These are phyloP conservation scores for Typhlichthys subterraneus DNA, from an alignment of 2,797 vertebrate species.

Conservation along the genomic window DNA sequence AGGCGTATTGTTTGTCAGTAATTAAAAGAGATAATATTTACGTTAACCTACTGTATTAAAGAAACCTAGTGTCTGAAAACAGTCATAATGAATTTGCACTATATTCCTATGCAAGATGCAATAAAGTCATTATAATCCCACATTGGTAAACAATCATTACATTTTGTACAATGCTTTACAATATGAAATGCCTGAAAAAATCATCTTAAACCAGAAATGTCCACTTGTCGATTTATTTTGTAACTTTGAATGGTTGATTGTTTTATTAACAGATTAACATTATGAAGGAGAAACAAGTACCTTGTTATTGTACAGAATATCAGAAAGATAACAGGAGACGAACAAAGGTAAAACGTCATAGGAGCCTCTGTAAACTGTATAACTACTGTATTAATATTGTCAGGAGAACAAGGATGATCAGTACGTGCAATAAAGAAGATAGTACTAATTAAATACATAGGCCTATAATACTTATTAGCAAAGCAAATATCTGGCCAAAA, in stretches of 20 bases:
- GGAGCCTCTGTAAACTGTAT: no score
- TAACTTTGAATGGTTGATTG: background rate
- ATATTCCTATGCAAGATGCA: constrained; percentile 66
- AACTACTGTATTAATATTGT: no score
- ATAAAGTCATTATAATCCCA: constrained; percentile 35
- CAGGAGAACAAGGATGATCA: no score
- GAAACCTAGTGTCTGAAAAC: constrained; percentile 51
- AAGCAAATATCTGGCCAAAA: no score
- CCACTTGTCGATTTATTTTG: background rate
- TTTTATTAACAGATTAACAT: background rate
- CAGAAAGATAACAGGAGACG: no score
- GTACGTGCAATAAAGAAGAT: no score
- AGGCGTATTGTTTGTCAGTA: constrained; percentile 9
- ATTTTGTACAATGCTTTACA: constrained; percentile 33
- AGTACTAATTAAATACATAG: no score
- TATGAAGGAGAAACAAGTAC: background rate
- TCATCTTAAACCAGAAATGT: constrained; percentile 6
- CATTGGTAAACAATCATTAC: constrained; percentile 29
- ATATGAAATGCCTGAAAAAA: constrained; percentile 26
- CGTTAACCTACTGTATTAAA: constrained; percentile 17
- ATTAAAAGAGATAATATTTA: constrained; percentile 28
- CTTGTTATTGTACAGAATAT: no score
- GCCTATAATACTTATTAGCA: no score
- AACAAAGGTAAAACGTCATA: no score
- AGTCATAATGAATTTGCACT: constrained; percentile 16